Evolutionary conservation across 2,888 invertebrate species (phyloP), one percentile per base, ranked within the genome.

Genomic region (Dryadula phaetusa): DNA sequence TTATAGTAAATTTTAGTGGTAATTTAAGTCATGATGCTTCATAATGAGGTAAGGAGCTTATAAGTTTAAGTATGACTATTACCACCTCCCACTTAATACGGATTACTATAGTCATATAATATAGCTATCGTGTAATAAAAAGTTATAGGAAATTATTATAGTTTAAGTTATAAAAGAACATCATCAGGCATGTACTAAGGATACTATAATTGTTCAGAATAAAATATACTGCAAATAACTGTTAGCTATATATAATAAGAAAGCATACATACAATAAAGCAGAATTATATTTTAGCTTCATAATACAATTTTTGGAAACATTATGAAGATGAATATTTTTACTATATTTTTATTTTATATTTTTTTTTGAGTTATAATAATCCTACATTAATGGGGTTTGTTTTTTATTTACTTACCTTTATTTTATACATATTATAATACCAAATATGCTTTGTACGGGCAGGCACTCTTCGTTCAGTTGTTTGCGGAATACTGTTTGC

Each of bases 401-500:
- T n/a, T 7, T 49, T 52, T 20, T 34, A 67, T 66, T 18, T 67
- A 87, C 91, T 90, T 82, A 91, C 91, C 91, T 84, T 77, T 75
- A 81, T 72, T 72, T 82, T 80, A 74, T 82, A 79, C 89, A 89
- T 85, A 54, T 73, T 72, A 44, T 67, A 54, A 56, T 49, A 62
- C 54, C 49, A 64, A 62, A 47, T 69, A 67, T 70, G 71, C 77
- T 78, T 79, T 77, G 78, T 78, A 79, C 77, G 77, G 72, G 77
- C 78, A 81, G 82, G 78, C 79, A 79, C 80, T 84, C 73, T 72
- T 74, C 79, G 82, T 86, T 87, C 82, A 82, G 81, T 78, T 82
- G 82, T 83, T 82, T 79, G 82, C 85, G 81, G 91, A 91, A 90
- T 92, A 91, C 84, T 79, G 79, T 83, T 77, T 73, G 80, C 78